Evolutionary conservation across 2,888 invertebrate species (phyloP).

Genomic region (Meandrusa payeni): DNA sequence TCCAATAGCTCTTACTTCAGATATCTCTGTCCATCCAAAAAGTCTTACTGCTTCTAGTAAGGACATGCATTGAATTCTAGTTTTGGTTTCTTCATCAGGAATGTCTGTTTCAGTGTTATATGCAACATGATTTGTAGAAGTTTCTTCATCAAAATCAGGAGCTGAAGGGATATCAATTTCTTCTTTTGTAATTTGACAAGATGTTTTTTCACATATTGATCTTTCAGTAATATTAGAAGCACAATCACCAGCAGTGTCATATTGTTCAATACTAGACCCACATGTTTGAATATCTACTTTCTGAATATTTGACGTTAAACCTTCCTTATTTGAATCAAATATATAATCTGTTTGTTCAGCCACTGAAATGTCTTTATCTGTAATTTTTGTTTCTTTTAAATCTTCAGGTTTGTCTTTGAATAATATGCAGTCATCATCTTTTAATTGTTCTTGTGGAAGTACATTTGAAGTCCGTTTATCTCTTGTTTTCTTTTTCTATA

Average conservation of each 20-base stretch:
- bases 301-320: too few species aligned
- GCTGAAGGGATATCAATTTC: slow-evolving; percentile 53
- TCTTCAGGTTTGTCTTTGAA: neutral
- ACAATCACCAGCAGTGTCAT: too few species aligned
- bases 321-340: too few species aligned
- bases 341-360: slow-evolving; percentile 8
- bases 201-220: neutral
- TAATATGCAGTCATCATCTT: slow-evolving; percentile 7
- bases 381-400: too few species aligned
- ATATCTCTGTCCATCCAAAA: slow-evolving; percentile 59
- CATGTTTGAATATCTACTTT: too few species aligned
- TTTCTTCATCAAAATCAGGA: slow-evolving; percentile 48
- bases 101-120: slow-evolving; percentile 13
- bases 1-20: slow-evolving; percentile 56
- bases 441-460: slow-evolving; percentile 11
- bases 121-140: slow-evolving; percentile 7
- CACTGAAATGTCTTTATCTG: too few species aligned
- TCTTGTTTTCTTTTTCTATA: slow-evolving; percentile 63
- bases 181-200: slow-evolving; percentile 8
- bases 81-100: slow-evolving; percentile 25
- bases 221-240: too few species aligned
- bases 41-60: slow-evolving; percentile 57
- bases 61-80: slow-evolving; percentile 50
- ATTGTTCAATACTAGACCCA: too few species aligned
- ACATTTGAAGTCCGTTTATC: slow-evolving; percentile 35